Evolutionary conservation across 2,797 vertebrate genomes (phyloP).

Genomic region (Argentina silus): DNA sequence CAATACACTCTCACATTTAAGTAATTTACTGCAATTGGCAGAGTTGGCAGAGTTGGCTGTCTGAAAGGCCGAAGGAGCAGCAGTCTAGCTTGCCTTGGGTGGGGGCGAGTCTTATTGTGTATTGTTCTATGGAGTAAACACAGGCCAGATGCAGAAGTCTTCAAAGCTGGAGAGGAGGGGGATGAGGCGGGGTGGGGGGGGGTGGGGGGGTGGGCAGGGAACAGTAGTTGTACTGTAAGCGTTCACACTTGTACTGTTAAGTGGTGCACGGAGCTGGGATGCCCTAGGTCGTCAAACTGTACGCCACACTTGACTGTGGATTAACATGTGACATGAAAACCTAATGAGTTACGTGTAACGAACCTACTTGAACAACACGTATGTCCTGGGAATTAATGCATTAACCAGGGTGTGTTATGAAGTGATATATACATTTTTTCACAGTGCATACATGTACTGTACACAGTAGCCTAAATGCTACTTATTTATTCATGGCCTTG

Average conservation of each 20-base stretch:
- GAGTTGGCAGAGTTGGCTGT: conserved; percentile 9
- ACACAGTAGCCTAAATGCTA: not conserved
- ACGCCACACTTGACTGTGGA: not conserved
- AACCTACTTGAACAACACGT: too few species aligned
- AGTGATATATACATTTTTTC: too few species aligned
- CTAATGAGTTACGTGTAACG: not conserved
- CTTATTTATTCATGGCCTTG: too few species aligned
- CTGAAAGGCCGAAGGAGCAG: conserved; percentile 17
- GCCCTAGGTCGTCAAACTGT: not conserved
- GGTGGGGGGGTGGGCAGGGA: not conserved
- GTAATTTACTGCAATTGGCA: not conserved
- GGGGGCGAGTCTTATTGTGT: conserved; percentile 29
- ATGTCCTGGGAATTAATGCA: too few species aligned
- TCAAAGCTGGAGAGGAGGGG: conserved; percentile 11
- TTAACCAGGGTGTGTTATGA: too few species aligned
- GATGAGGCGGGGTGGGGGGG: not conserved
- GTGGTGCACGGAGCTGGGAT: too few species aligned
- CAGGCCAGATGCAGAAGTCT: conserved; percentile 18
- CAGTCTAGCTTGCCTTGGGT: conserved; percentile 20
- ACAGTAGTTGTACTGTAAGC: too few species aligned
- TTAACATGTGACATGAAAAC: not conserved
- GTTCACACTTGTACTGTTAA: not conserved
- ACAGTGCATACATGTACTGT: too few species aligned
- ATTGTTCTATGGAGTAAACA: conserved; percentile 41
- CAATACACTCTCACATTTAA: conserved; percentile 7